phyloP scores from a whole-genome alignment of 2,888 invertebrate species.

The Graphium colonna region DNA sequence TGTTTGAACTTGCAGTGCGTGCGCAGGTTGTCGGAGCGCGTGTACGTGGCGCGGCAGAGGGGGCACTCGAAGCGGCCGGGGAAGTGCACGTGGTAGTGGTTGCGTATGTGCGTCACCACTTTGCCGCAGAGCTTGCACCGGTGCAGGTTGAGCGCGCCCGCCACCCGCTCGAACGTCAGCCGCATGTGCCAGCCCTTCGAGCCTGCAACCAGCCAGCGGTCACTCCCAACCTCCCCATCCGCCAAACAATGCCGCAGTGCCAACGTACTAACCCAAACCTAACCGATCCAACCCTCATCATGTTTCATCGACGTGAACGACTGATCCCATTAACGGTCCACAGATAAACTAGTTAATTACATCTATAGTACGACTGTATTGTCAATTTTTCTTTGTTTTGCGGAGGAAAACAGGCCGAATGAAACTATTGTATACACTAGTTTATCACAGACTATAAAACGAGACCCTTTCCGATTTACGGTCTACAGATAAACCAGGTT shows the following conservation, averaged over 20 bases:
- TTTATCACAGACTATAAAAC: no score
- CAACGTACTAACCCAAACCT: constrained; percentile 36
- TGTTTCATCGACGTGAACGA: no score
- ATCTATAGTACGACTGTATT: no score
- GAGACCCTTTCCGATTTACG: no score
- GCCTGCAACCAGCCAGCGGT: constrained; percentile 87
- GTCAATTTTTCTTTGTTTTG: no score
- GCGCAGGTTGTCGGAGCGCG: constrained; percentile 94
- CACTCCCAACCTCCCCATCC: constrained; percentile 33
- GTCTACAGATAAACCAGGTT: no score
- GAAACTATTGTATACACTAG: no score
- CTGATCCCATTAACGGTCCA: no score
- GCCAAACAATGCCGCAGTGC: constrained; percentile 41
- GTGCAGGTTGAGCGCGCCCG: constrained; percentile 95
- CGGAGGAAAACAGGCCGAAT: no score
- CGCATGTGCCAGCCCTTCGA: constrained; percentile 97
- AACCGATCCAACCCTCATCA: no score
- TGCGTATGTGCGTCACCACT: constrained; percentile 96
- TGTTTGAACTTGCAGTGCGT: constrained; percentile 96
- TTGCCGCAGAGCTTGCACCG: constrained; percentile 96
- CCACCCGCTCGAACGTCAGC: constrained; percentile 95
- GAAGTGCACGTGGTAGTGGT: constrained; percentile 96
- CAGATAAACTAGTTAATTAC: no score
- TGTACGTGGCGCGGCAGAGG: constrained; percentile 91
- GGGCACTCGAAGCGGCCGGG: constrained; percentile 95